Base-by-base conservation (phyloP, 2,797 vertebrate genomes). In the Eulemur rubriventer region DNA sequence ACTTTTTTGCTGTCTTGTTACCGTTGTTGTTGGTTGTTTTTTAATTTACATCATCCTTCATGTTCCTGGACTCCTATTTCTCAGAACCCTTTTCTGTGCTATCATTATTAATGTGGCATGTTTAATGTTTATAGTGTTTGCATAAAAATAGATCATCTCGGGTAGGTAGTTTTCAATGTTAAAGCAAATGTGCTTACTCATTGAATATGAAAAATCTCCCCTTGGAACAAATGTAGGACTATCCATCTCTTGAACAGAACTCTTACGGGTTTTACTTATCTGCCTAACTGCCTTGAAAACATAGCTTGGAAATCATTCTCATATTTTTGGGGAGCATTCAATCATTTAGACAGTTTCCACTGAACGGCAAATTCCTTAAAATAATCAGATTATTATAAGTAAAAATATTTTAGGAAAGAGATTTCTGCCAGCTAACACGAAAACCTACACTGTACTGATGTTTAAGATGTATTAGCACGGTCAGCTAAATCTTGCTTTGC, bases 91-190 rank as follows among this genome's bases (percentile, higher is more conserved):
- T 75, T 98, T 97, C 97, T 96, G 78, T 96, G 81, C 95, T 97
- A 89, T 78, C 94, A 50, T 96, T 97, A 97, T 97, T 96, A 98
- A 97, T 97, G 84, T 96, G 83, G n/a, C 79, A 94, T 0, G 0
- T 92, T 72, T 96, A 93, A 97, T 94, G 55, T 96, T 97, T 98
- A 91, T 94, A 76, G 38, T 67, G 26, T 97, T 98, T 97, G 43
- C 97, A 97, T 98, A 94, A 98, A 98, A 98, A 98, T 96, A 98
- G 96, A 96, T 98, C 96, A 97, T 82, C 83, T 92, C 67, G 76
- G 76, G 17, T 89, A 85, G 83, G 30, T 87, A 76, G 28, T 86
- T 89, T 97, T 97, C 52, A 86, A 5, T 97, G 73, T 93, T 81
- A 95, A 96, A 97, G 86, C 79, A 95, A 96, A 89, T 95, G 26